Evolutionary conservation across 2,797 vertebrate genomes (phyloP).

Genomic region (Peromyscus melanophrys): DNA sequence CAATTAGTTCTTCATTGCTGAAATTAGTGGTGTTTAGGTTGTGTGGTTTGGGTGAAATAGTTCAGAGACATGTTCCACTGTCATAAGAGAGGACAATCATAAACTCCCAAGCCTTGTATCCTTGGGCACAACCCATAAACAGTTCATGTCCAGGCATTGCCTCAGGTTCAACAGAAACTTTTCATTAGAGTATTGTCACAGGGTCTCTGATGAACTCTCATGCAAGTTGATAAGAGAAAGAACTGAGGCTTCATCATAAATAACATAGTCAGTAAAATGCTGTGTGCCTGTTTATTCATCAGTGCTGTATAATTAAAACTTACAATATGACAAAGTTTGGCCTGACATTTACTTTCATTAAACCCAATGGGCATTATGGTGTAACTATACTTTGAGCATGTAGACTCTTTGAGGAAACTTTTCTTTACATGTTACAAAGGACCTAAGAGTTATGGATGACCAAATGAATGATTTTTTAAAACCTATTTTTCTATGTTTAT

Average conservation of each 20-base stretch:
- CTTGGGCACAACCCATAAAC: neutral
- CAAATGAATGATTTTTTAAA: neutral
- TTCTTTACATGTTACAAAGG: neutral
- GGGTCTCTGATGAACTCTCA: neutral
- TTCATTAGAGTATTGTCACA: neutral
- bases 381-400: neutral
- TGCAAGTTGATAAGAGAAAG: neutral
- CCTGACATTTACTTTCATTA: neutral
- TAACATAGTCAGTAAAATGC: neutral
- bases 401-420: neutral
- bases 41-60: slow-evolving; percentile 28
- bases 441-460: neutral
- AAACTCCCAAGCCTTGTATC: neutral
- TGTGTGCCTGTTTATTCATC: neutral
- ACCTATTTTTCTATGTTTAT: neutral
- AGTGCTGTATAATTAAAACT: neutral
- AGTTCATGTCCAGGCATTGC: neutral
- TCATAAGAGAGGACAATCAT: neutral
- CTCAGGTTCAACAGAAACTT: neutral
- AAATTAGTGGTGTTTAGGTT: slow-evolving; percentile 46
- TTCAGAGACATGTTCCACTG: slow-evolving; percentile 14
- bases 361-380: neutral
- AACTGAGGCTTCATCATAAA: neutral
- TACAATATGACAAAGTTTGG: neutral
- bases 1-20: neutral